These are phyloP conservation scores for Athalia circularis DNA, from an alignment of 2,888 invertebrate species.

Conservation along the genomic window DNA sequence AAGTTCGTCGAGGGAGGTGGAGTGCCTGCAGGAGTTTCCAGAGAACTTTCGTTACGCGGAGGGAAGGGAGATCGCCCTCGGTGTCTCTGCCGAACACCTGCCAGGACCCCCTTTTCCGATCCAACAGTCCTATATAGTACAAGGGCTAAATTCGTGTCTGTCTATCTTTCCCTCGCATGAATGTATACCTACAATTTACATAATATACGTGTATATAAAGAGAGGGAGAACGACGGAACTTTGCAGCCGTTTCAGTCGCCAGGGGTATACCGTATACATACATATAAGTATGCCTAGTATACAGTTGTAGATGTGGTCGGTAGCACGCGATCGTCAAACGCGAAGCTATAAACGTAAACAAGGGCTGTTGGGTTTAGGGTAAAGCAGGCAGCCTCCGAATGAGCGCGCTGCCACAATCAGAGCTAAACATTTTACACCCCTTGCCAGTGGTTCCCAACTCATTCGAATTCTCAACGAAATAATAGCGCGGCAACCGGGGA, in stretches of 20 bases:
- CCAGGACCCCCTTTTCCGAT: conserved; percentile 13
- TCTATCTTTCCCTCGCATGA: background rate
- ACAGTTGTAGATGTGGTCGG: conserved; percentile 50
- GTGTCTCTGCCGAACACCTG: conserved; percentile 41
- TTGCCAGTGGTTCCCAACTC: conserved; percentile 54
- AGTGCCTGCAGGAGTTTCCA: conserved; percentile 28
- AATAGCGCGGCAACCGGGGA: background rate
- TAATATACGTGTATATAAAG: no score
- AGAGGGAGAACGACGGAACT: no score
- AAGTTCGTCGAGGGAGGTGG: conserved; percentile 62
- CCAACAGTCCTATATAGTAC: background rate
- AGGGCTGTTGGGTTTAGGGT: conserved; percentile 65
- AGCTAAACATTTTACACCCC: conserved; percentile 70
- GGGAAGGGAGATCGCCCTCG: conserved; percentile 8
- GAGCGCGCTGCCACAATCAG: conserved; percentile 67
- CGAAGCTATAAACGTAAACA: conserved; percentile 72
- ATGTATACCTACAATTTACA: background rate
- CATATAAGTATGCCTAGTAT: background rate
- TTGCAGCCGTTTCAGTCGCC: no score
- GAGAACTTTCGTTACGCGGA: background rate
- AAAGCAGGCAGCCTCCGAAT: conserved; percentile 60
- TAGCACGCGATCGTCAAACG: conserved; percentile 70
- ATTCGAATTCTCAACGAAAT: background rate
- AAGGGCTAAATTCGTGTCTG: background rate
- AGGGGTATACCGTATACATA: background rate